phyloP scores from a whole-genome alignment of 2,113 vertebrate genomes.

The Chamaea fasciata region DNA sequence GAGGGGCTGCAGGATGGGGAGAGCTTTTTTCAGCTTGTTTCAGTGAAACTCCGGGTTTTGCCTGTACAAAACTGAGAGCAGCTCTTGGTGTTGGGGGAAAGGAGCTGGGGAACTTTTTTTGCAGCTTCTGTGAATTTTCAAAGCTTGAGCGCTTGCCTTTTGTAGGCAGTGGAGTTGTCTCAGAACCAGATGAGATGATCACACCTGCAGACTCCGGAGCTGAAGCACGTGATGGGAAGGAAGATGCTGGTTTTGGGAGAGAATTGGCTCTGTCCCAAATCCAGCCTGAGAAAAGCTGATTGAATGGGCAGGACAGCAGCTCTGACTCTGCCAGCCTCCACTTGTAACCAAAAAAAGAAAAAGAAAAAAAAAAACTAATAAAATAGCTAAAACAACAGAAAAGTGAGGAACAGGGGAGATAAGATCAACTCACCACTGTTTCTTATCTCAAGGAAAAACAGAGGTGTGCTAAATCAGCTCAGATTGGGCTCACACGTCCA shows the following conservation, averaged over 20 bases:
- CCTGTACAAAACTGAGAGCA: not conserved
- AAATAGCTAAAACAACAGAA: not conserved
- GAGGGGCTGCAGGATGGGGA: accelerated
- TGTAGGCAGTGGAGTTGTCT: not conserved
- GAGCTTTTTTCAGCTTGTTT: not conserved
- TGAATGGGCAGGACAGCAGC: accelerated
- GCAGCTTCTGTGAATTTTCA: not conserved
- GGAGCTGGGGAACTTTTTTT: not conserved
- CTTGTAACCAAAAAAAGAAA: not conserved
- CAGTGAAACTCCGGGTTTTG: not conserved
- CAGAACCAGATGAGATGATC: not conserved
- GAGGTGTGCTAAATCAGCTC: not conserved
- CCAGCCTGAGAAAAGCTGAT: not conserved
- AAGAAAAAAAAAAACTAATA: not conserved
- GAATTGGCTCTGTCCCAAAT: not conserved
- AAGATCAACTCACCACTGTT: accelerated
- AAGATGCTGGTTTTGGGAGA: not conserved
- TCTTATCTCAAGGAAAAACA: not conserved
- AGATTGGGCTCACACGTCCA: not conserved
- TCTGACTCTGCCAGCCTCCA: not conserved
- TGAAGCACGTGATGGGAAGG: not conserved
- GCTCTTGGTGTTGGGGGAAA: accelerated
- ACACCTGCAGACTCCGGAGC: not conserved
- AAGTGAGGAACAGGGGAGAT: not conserved
- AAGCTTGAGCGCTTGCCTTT: not conserved